Conservation (phyloP, 2,113 vertebrate genomes). For the Ptychochromis oligacanthus region DNA sequence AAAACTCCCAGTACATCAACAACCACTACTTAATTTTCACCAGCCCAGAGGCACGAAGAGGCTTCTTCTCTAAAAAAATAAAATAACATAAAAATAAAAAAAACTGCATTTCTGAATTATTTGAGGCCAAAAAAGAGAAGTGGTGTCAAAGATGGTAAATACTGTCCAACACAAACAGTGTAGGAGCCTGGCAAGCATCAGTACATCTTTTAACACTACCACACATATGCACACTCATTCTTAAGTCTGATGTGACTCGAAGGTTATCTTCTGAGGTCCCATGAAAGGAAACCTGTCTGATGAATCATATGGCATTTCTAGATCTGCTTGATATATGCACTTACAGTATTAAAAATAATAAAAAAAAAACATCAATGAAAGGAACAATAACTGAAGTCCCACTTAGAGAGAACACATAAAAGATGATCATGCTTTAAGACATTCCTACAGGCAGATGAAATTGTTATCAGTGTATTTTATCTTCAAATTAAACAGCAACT, state of each 20-base stretch:
- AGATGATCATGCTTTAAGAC: too few relatives aligned
- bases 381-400: too few relatives aligned
- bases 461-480: too few relatives aligned
- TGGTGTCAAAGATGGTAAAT: slow-evolving; percentile 38
- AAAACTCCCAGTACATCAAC: neutral
- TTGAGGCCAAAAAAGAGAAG: neutral
- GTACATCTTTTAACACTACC: neutral
- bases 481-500: too few relatives aligned
- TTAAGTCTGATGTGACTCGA: neutral
- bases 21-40: neutral
- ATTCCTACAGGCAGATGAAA: too few relatives aligned
- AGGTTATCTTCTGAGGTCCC: neutral
- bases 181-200: slow-evolving; percentile 15
- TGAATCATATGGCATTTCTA: neutral
- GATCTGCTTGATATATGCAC: too few relatives aligned
- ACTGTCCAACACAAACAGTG: neutral
- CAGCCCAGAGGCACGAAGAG: neutral
- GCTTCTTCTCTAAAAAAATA: too few relatives aligned
- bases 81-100: too few relatives aligned
- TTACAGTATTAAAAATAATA: too few relatives aligned
- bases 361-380: too few relatives aligned
- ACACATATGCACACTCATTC: neutral
- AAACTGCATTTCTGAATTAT: slow-evolving; percentile 4
- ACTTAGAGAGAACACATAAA: too few relatives aligned
- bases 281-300: neutral